Base-by-base conservation (phyloP, 92 coral and sea anemone genomes). In the Virgularia gustaviana region DNA sequence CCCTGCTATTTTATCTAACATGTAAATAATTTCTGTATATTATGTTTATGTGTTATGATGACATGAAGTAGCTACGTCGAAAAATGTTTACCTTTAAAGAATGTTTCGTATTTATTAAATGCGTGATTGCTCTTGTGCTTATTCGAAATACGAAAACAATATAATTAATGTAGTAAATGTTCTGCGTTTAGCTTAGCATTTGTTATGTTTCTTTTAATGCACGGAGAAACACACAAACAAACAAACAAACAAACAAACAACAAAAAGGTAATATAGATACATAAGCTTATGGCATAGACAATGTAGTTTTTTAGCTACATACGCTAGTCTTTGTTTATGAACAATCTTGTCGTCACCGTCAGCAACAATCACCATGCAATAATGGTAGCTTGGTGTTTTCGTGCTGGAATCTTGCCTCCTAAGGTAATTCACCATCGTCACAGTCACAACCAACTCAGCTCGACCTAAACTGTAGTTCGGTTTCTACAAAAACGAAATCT, bases 321-420 rank as follows among this genome's bases (percentile, higher is more conserved):
- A 92, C 98, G 96, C 89, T 30, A 92, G 77, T 73, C 96, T 78
- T 70, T 89, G 96, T 36, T 89, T 92, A 76, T 79, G 86, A 49
- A 92, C 85, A 45, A 92, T 76, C 68, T 75, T 83, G 77, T 92
- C 89, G 28, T 80, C 90, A 18, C 83, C 87, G 51, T 92, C 94
- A 13, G 88, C 90, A 41, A 89, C 66, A 55, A 92, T 42, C 37
- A 92, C 47, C 36, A 92, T 36, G 36, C 92, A 86, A 49, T 81
- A 89, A 44, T 92, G 98, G 57, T 36, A 68, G 42, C 79, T 78
- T 45, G 85, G 83, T 41, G 78, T 77, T 13, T 90, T 78, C 16
- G 82, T 73, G n/a, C 81, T 72, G 10, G 74, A 81, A 19, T 85
- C 90, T 66, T 73, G 82, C 20, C 94, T 86, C 78, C 85, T 92